Evolutionary conservation across 2,797 vertebrate genomes (phyloP).

Genomic region (Chloroceryle inda): DNA sequence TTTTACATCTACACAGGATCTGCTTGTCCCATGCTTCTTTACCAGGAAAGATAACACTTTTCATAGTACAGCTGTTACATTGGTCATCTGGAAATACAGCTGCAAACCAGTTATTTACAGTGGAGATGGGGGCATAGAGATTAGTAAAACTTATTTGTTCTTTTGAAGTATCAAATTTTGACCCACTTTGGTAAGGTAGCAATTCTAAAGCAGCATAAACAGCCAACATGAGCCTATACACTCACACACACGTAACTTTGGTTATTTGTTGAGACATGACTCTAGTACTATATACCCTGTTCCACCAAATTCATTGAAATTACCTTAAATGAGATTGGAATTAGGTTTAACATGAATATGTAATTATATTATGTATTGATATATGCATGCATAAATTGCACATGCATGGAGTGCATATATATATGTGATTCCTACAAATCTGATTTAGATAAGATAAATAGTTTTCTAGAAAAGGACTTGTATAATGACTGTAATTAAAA

Average conservation of each 20-base stretch:
- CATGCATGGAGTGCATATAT: neutral
- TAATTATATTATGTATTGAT: slow-evolving; percentile 3
- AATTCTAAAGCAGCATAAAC: neutral
- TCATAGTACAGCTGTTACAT: neutral
- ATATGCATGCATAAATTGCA: slow-evolving; percentile 3
- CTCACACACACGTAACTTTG: neutral
- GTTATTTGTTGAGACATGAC: slow-evolving; percentile 15
- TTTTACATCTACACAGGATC: neutral
- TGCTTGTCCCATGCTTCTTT: neutral
- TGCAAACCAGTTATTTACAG: neutral
- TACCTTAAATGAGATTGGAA: slow-evolving; percentile 34
- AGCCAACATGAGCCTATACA: neutral
- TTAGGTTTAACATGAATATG: slow-evolving; percentile 25
- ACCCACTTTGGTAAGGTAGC: neutral
- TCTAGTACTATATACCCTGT: neutral
- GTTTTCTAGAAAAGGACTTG: neutral
- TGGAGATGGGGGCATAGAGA: accelerated
- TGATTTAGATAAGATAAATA: slow-evolving; percentile 29
- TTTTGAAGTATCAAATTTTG: neutral
- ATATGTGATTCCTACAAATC: neutral
- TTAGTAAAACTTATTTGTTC: neutral
- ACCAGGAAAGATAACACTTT: neutral
- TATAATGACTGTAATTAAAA: slow-evolving; percentile 27
- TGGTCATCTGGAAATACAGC: neutral
- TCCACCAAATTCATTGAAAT: slow-evolving; percentile 29